Percentiles rank a stretch among this genome's conserved stretches.
Conservation (phyloP, 1,140 invertebrate species). For the Eueides isabella region DNA sequence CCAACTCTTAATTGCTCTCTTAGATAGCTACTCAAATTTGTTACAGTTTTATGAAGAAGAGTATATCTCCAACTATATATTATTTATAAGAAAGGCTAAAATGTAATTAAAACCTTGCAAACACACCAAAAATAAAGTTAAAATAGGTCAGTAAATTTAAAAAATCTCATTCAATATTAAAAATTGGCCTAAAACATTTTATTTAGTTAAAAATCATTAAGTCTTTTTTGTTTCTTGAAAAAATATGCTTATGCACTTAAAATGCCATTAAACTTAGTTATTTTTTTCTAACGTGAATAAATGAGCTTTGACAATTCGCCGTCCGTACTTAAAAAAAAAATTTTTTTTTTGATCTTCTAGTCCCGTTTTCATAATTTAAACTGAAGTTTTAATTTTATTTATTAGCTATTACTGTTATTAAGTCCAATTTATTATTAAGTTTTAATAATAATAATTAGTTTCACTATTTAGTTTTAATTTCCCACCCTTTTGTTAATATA, state of each 20-base stretch:
- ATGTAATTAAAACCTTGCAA: too few relatives aligned
- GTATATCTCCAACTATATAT: too few relatives aligned
- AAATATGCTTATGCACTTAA: not conserved
- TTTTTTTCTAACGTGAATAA: slow-evolving; percentile 4
- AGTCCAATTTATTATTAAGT: slow-evolving; percentile 35
- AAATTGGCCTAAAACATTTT: too few relatives aligned
- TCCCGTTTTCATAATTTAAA: slow-evolving; percentile 47
- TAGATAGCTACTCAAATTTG: not conserved
- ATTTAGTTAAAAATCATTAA: too few relatives aligned
- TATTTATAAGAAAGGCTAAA: too few relatives aligned
- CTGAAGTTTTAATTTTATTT: not conserved
- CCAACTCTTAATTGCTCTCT: not conserved
- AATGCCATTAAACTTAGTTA: not conserved
- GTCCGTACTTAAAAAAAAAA: slow-evolving; percentile 50
- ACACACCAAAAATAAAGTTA: too few relatives aligned
- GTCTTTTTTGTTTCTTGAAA: too few relatives aligned
- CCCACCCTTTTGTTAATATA: slow-evolving; percentile 38
- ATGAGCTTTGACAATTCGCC: slow-evolving; percentile 57
- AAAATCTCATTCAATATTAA: too few relatives aligned
- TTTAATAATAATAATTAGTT: slow-evolving; percentile 32
- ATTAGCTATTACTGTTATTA: slow-evolving; percentile 35
- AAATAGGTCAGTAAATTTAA: too few relatives aligned
- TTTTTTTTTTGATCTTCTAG: slow-evolving; percentile 62
- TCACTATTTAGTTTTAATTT: slow-evolving; percentile 31
- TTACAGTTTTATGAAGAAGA: too few relatives aligned